Evolutionary conservation across 2,797 vertebrate genomes (phyloP).

Genomic region (Todus mexicanus): DNA sequence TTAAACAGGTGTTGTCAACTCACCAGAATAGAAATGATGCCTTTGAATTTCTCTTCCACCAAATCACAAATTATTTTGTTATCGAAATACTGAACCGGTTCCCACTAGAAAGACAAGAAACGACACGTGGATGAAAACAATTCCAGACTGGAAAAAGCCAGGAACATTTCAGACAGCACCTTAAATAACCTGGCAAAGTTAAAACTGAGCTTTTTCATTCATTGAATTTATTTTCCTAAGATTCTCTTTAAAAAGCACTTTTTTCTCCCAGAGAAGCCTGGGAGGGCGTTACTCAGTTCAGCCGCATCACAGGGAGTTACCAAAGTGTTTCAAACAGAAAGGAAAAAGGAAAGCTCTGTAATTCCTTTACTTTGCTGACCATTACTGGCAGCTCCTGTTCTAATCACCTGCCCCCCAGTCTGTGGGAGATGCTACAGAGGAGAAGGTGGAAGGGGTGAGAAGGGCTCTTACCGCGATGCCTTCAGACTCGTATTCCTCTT

Average conservation of each 20-base stretch:
- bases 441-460: not conserved
- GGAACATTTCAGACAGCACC: not conserved
- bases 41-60: conserved; percentile 98
- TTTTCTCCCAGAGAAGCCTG: not conserved
- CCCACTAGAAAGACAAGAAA: conserved; percentile 83
- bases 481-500: conserved; percentile 96
- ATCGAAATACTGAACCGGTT: conserved; percentile 97
- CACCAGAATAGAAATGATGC: conserved; percentile 97
- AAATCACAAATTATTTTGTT: conserved; percentile 99
- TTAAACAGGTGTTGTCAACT: conserved; percentile 6
- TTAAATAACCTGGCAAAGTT: not conserved
- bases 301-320: not conserved
- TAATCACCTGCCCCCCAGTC: not conserved
- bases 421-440: not conserved
- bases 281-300: not conserved
- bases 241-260: not conserved
- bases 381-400: not conserved
- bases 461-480: conserved; percentile 88
- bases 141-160: not conserved
- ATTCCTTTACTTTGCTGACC: not conserved
- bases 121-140: not conserved
- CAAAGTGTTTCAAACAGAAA: not conserved
- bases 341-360: not conserved
- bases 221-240: not conserved
- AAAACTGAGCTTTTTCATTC: not conserved